Conservation (phyloP, 2,888 invertebrate genomes). For the Calameuta filiformis region DNA sequence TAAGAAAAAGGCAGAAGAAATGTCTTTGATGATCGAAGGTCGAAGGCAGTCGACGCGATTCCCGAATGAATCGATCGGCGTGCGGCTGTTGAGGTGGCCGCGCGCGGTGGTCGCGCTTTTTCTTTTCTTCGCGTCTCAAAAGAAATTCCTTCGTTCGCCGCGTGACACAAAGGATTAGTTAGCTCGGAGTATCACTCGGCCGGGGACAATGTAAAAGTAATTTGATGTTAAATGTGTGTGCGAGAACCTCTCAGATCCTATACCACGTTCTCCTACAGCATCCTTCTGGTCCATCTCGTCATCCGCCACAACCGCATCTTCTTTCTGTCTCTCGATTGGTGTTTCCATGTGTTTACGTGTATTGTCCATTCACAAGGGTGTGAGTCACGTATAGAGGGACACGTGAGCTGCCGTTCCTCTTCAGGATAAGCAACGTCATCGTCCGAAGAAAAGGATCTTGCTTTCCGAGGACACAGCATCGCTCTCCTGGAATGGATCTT, state of each 20-base stretch:
- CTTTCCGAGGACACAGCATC: constrained; percentile 23
- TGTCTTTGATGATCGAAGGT: neutral
- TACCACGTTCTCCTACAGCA: neutral
- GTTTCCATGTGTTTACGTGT: neutral
- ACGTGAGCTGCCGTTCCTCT: constrained; percentile 12
- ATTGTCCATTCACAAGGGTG: neutral
- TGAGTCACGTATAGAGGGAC: constrained; percentile 18
- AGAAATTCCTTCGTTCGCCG: constrained; percentile 26
- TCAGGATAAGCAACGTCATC: constrained; percentile 27
- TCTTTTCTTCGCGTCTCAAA: constrained; percentile 22
- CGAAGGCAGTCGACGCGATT: neutral
- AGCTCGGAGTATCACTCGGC: constrained; percentile 22
- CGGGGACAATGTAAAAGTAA: constrained; percentile 39
- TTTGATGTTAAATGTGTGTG: constrained; percentile 19
- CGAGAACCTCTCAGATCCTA: constrained; percentile 9
- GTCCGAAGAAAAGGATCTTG: constrained; percentile 26
- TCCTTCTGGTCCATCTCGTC: neutral
- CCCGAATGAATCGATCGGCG: neutral
- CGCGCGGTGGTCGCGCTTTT: constrained; percentile 3
- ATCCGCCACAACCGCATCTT: neutral
- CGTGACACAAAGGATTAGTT: constrained; percentile 22
- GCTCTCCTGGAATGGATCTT: constrained; percentile 19
- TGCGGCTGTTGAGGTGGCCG: neutral
- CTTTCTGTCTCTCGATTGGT: neutral
- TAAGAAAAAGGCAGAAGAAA: neutral